Conservation (phyloP, 2,888 invertebrate genomes). For the Shargacucullia verbasci region DNA sequence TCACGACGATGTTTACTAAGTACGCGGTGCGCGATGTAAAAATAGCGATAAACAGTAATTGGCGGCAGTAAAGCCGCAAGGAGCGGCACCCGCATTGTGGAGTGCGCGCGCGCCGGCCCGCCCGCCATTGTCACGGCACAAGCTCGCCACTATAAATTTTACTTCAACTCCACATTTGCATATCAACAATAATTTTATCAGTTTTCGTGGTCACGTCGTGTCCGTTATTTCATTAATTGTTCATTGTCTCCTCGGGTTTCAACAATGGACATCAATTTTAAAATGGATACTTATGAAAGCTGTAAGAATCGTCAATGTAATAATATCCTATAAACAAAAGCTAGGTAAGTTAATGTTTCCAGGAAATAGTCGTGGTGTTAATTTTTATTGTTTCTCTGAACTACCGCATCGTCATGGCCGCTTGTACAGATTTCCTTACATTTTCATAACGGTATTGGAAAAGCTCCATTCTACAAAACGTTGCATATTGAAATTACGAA, state of each 20-base stretch:
- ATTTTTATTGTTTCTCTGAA: slow-evolving; percentile 38
- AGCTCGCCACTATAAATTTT: slow-evolving; percentile 68
- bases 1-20: slow-evolving; percentile 66
- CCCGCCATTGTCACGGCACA: slow-evolving; percentile 66
- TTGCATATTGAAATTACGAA: not conserved
- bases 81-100: slow-evolving; percentile 76
- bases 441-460: slow-evolving; percentile 31
- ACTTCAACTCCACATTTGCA: slow-evolving; percentile 69
- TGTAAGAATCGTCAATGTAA: slow-evolving; percentile 37
- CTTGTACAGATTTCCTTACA: slow-evolving; percentile 23
- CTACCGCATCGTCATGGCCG: slow-evolving; percentile 13
- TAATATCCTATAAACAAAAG: slow-evolving; percentile 38
- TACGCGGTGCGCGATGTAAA: slow-evolving; percentile 61
- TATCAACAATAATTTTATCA: slow-evolving; percentile 72
- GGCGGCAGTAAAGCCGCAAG: slow-evolving; percentile 66
- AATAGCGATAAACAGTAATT: slow-evolving; percentile 71
- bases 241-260: slow-evolving; percentile 44
- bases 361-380: slow-evolving; percentile 18
- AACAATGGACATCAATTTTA: slow-evolving; percentile 45
- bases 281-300: slow-evolving; percentile 45
- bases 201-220: slow-evolving; percentile 64
- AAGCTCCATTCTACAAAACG: not conserved
- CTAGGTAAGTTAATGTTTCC: slow-evolving; percentile 34
- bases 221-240: slow-evolving; percentile 59
- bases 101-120: slow-evolving; percentile 45